These are phyloP conservation scores for Sebastes aleutianus DNA, from an alignment of 2,797 vertebrate genomes.

Conservation along the genomic window DNA sequence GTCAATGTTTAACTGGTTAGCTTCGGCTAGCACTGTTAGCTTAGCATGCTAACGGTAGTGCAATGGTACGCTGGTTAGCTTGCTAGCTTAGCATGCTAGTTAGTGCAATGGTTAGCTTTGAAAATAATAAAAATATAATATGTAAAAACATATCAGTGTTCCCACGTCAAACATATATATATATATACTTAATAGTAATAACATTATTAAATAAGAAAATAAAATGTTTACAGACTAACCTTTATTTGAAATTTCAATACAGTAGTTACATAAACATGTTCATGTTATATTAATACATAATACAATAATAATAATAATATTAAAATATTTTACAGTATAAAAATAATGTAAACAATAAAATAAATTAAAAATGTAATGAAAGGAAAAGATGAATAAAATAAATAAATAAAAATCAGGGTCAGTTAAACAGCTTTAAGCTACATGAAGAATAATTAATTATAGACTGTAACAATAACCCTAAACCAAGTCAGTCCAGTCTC, in stretches of 20 bases:
- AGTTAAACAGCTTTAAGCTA: too few relatives aligned
- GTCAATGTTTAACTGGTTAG: not conserved
- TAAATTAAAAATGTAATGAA: too few relatives aligned
- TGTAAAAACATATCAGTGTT: not conserved
- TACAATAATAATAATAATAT: too few relatives aligned
- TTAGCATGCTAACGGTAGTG: not conserved
- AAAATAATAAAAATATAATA: too few relatives aligned
- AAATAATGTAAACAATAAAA: too few relatives aligned
- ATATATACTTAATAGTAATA: not conserved
- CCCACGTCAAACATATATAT: not conserved
- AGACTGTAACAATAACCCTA: not conserved
- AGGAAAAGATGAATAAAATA: too few relatives aligned
- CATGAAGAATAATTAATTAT: not conserved
- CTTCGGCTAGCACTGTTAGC: not conserved
- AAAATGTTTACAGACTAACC: not conserved
- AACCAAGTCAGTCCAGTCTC: not conserved
- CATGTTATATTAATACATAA: too few relatives aligned
- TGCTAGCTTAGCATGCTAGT: constrained; percentile 2
- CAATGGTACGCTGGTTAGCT: not conserved
- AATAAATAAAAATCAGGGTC: too few relatives aligned
- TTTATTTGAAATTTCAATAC: too few relatives aligned
- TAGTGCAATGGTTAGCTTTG: not conserved
- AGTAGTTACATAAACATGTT: too few relatives aligned
- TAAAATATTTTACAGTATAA: not conserved
- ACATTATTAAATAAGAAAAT: not conserved